Evolutionary conservation across 2,888 invertebrate genomes (phyloP).

Genomic region (Philopedon plagiatum): DNA sequence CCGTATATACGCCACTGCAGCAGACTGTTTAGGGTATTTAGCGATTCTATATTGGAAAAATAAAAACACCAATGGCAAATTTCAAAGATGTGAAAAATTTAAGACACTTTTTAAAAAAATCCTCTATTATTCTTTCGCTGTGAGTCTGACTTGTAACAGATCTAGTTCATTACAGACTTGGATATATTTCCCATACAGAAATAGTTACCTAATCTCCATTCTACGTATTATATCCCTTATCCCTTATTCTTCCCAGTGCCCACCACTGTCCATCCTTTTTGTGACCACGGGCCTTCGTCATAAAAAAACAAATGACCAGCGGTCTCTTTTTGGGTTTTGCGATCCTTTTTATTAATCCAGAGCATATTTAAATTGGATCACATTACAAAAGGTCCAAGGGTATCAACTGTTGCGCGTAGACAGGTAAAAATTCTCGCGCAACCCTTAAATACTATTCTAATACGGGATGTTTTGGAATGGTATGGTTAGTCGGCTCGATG

Average conservation of each 20-base stretch:
- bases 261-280: constrained; percentile 14
- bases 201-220: too few species aligned
- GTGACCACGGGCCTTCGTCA: constrained; percentile 15
- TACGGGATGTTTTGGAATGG: constrained; percentile 4
- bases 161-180: too few species aligned
- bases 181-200: too few species aligned
- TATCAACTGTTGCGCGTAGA: constrained; percentile 60
- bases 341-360: constrained; percentile 27
- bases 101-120: too few species aligned
- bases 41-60: too few species aligned
- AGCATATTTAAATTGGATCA: constrained; percentile 24
- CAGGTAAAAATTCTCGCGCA: constrained; percentile 55
- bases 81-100: too few species aligned
- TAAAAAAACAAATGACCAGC: constrained; percentile 26
- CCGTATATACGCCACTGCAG: too few species aligned
- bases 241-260: constrained; percentile 12
- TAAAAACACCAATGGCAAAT: too few species aligned
- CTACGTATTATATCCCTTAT: too few species aligned
- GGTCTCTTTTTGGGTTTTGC: constrained; percentile 13
- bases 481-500: constrained; percentile 37
- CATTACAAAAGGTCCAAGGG: constrained; percentile 57
- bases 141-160: too few species aligned
- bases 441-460: neutral
- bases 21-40: too few species aligned
- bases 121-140: too few species aligned